A percentile compares a stretch with the other conserved stretches of the same genome.
phyloP scores from a whole-genome alignment of 2,888 invertebrate genomes.

The Synergus itoensis region DNA sequence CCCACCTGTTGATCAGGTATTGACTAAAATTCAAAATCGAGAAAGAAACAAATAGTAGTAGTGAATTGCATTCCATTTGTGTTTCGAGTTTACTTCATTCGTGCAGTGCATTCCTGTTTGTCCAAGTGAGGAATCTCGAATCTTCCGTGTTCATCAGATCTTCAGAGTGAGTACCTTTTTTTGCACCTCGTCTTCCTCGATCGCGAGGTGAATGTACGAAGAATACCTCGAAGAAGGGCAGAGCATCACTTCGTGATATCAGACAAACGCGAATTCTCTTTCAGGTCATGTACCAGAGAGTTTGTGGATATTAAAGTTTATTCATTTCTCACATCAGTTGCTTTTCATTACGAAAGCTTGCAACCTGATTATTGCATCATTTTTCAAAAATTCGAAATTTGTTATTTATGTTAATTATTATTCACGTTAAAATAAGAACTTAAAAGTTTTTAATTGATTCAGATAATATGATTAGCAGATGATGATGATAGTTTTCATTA shows the following conservation, averaged over 20 bases:
- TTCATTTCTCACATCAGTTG: too few relatives aligned
- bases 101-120: slow-evolving; percentile 6
- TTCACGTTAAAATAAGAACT: too few relatives aligned
- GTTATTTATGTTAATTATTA: too few relatives aligned
- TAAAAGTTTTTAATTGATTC: too few relatives aligned
- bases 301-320: background rate
- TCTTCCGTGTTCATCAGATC: slow-evolving; percentile 12
- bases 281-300: background rate
- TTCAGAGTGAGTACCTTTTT: slow-evolving; percentile 39
- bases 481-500: too few relatives aligned
- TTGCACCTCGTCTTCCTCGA: background rate
- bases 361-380: too few relatives aligned
- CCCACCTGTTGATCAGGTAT: background rate
- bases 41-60: background rate
- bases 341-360: too few relatives aligned
- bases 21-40: background rate
- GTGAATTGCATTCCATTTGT: background rate
- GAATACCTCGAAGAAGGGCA: slow-evolving; percentile 9
- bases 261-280: background rate
- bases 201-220: slow-evolving; percentile 32
- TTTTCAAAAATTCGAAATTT: too few relatives aligned
- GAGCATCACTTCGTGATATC: background rate
- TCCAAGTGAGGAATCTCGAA: slow-evolving; percentile 4
- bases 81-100: background rate
- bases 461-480: too few relatives aligned